Percentiles rank a stretch among this genome's conserved stretches.
phyloP scores from a whole-genome alignment of 2,888 invertebrate genomes.

The Psococerastis gibbosa region DNA sequence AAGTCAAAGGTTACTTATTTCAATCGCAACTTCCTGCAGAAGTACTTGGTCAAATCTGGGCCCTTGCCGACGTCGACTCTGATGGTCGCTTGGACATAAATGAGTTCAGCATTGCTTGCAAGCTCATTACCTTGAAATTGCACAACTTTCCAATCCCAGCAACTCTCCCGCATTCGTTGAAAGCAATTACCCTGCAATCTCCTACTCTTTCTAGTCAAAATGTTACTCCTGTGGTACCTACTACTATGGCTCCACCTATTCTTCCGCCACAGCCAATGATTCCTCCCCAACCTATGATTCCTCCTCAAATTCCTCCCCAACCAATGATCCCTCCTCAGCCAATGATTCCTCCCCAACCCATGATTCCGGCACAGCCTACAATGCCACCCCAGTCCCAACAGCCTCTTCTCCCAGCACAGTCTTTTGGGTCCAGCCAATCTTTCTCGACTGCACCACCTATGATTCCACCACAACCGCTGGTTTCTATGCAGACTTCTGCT shows the following conservation, averaged over 20 bases:
- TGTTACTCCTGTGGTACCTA: constrained; percentile 13
- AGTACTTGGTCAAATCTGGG: constrained; percentile 89
- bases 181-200: constrained; percentile 37
- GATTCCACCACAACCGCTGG: constrained; percentile 17
- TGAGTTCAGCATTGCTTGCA: constrained; percentile 97
- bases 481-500: constrained; percentile 24
- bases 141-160: constrained; percentile 83
- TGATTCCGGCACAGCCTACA: constrained; percentile 9
- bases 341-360: constrained; percentile 12
- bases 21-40: constrained; percentile 81
- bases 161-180: constrained; percentile 54
- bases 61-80: constrained; percentile 81
- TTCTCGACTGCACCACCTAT: constrained; percentile 20
- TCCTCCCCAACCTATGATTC: constrained; percentile 15
- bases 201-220: constrained; percentile 22
- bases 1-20: constrained; percentile 83
- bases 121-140: constrained; percentile 81
- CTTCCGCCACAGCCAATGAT: constrained; percentile 23
- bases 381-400: constrained; percentile 9
- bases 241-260: constrained; percentile 28
- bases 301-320: constrained; percentile 12
- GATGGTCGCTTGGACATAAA: constrained; percentile 93
- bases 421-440: too few species aligned
- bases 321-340: constrained; percentile 14
- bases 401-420: constrained; percentile 18